Conservation (phyloP, 2,888 invertebrate genomes). For the Apotomis turbidana region DNA sequence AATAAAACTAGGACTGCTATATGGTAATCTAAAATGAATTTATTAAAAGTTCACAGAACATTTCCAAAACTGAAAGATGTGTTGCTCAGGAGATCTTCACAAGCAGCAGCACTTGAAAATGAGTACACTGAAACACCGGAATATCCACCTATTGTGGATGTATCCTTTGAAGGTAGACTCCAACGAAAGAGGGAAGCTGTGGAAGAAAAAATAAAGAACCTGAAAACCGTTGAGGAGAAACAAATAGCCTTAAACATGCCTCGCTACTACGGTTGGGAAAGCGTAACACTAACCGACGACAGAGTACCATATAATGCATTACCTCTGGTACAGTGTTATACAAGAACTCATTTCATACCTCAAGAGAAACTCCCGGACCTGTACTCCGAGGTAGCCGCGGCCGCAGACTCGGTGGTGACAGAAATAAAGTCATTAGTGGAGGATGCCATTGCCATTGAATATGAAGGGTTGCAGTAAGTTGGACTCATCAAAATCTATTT, state of each 20-base stretch:
- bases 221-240: conserved; percentile 92
- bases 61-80: conserved; percentile 65
- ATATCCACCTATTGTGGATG: conserved; percentile 86
- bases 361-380: conserved; percentile 84
- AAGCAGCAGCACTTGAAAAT: conserved; percentile 62
- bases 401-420: conserved; percentile 75
- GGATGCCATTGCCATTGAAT: conserved; percentile 86
- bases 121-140: conserved; percentile 74
- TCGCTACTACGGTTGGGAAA: conserved; percentile 90
- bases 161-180: conserved; percentile 76
- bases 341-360: conserved; percentile 89
- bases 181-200: conserved; percentile 73
- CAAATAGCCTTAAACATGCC: conserved; percentile 92
- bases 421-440: conserved; percentile 85
- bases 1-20: not conserved
- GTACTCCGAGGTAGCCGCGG: conserved; percentile 77
- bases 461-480: conserved; percentile 80
- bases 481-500: not conserved
- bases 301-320: conserved; percentile 87
- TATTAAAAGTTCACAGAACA: conserved; percentile 63
- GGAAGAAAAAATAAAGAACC: conserved; percentile 84
- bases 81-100: conserved; percentile 57
- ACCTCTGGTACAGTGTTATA: conserved; percentile 88
- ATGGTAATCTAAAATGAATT: conserved; percentile 61
- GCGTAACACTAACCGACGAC: conserved; percentile 85